Conservation (phyloP, 64 coral and sea anemone genomes). For the Orbicella faveolata region DNA sequence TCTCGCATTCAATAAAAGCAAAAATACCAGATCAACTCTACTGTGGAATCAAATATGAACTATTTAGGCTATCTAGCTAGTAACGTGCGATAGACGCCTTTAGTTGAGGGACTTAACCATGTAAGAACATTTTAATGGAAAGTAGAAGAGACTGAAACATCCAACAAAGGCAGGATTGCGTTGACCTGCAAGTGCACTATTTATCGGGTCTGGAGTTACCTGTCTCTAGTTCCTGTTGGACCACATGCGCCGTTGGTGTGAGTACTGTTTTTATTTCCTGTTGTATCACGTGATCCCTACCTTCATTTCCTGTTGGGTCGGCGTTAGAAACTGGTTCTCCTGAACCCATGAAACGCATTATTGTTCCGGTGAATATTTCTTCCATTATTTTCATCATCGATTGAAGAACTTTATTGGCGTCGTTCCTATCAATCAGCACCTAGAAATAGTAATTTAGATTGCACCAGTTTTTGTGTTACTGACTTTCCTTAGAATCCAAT, state of each 20-base stretch:
- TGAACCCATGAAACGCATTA: constrained; percentile 13
- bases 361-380: constrained; percentile 32
- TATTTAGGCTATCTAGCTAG: too few relatives aligned
- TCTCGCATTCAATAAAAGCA: too few relatives aligned
- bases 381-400: constrained; percentile 46
- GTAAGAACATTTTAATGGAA: too few relatives aligned
- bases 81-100: too few relatives aligned
- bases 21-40: too few relatives aligned
- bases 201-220: background rate
- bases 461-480: too few relatives aligned
- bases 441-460: background rate
- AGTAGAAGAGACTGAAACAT: too few relatives aligned
- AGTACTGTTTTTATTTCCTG: background rate
- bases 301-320: background rate
- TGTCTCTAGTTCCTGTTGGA: background rate
- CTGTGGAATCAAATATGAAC: too few relatives aligned
- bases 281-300: background rate
- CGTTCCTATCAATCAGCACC: constrained; percentile 29
- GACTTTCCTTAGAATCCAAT: too few relatives aligned
- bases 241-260: background rate
- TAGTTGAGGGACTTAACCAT: too few relatives aligned
- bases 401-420: constrained; percentile 17
- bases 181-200: too few relatives aligned
- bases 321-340: background rate
- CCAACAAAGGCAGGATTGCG: too few relatives aligned